Evolutionary conservation across 2,113 vertebrate genomes (phyloP).

Genomic region (Eptatretus burgeri): DNA sequence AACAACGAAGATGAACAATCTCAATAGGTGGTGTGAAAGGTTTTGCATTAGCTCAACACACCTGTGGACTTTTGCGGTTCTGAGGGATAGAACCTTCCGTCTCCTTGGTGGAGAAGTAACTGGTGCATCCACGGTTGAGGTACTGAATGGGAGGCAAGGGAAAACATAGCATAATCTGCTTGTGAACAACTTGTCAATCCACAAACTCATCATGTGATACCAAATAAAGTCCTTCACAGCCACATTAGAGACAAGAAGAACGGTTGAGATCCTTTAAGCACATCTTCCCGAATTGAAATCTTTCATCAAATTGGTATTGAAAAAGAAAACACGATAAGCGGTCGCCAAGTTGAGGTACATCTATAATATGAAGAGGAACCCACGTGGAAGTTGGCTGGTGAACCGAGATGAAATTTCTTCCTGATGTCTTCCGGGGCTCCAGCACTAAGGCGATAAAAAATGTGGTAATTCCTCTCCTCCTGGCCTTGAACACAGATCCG

Average conservation of each 20-base stretch:
- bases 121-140: slow-evolving; percentile 73
- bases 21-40: too few relatives aligned
- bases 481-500: slow-evolving; percentile 69
- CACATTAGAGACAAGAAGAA: too few relatives aligned
- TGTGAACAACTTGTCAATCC: too few relatives aligned
- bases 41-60: slow-evolving; percentile 14
- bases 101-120: slow-evolving; percentile 68
- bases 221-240: too few relatives aligned
- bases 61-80: slow-evolving; percentile 82
- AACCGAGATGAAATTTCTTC: slow-evolving; percentile 46
- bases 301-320: neutral
- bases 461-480: slow-evolving; percentile 93
- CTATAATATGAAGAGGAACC: too few relatives aligned
- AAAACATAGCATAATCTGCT: too few relatives aligned
- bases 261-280: too few relatives aligned
- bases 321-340: neutral
- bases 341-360: neutral
- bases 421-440: slow-evolving; percentile 67
- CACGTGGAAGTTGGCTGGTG: slow-evolving; percentile 71
- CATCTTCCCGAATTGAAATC: too few relatives aligned
- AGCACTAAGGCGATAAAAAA: slow-evolving; percentile 81
- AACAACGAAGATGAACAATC: too few relatives aligned
- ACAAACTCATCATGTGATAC: too few relatives aligned
- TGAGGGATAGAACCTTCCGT: slow-evolving; percentile 60
- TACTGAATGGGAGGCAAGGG: slow-evolving; percentile 21